Evolutionary conservation across 92 coral and sea anemone genomes (phyloP), one percentile per base, ranked within the genome.

Genomic region (Epizoanthus scotinus): DNA sequence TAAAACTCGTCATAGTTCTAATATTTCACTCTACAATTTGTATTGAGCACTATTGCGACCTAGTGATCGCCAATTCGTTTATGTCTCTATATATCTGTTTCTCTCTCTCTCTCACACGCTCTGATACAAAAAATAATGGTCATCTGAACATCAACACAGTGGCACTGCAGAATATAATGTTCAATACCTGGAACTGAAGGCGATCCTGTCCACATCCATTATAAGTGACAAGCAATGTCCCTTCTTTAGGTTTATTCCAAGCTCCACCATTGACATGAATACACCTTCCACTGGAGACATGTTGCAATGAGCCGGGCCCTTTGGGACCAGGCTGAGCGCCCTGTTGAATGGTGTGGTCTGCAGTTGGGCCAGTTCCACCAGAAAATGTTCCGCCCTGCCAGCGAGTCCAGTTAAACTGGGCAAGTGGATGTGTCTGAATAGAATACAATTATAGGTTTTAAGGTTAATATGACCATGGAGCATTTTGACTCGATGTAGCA

Each of bases 291-390:
- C 90, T 87, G 2, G 82, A 82, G 15, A 70, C 69, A 15, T 95
- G 98, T 50, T 89, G 95, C 31, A 95, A 79, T 0, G 99, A 95
- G 15, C 99, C 99, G 8, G 99, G 99, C 1, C 99, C 99, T 24
- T 87, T 85, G 6, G 87, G 85, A 12, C 94, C 91, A 2, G 86
- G 85, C 0, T 70, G 84, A 52, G 84, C 90, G 44, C 98, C 99
- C 79, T 88, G 94, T 21, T 91, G 97, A 50, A 86, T 87, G 53
- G 99, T 91, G 80, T 95, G 99, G 70, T 95, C 99, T 27, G 78
- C 29, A 0, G 77, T 56, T 14, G 99, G 99, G 2, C 99, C 99
- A 7, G 99, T 95, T 8, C 86, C 90, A 9, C 68, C 69, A 24
- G 99, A 95, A 28, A 63, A 63, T 2, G 99, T 95, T 31, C 91